These are phyloP conservation scores for Caenorhabditis tropicalis DNA, from an alignment of 1,140 invertebrate genomes.

Conservation along the genomic window DNA sequence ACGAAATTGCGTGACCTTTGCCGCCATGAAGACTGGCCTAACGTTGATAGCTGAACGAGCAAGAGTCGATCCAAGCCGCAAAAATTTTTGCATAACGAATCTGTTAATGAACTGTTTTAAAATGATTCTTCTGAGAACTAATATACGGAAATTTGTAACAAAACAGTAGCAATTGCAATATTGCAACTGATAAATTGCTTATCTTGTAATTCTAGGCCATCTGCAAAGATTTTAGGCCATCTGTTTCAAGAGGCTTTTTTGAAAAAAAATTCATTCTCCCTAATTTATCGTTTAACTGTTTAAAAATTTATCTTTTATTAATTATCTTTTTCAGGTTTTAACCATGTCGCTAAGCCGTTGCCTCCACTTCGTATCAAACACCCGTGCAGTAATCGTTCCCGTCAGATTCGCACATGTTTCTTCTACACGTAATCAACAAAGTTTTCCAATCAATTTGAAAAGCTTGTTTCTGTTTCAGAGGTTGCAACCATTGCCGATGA, in stretches of 20 bases:
- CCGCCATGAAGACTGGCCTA: background rate
- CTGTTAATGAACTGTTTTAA: background rate
- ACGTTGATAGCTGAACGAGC: background rate
- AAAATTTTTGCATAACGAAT: background rate
- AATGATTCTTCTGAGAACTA: too few relatives aligned
- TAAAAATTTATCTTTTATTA: background rate
- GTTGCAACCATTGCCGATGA: too few relatives aligned
- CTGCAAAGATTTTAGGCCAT: background rate
- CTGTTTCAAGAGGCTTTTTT: too few relatives aligned
- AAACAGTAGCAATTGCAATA: too few relatives aligned
- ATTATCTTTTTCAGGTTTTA: too few relatives aligned
- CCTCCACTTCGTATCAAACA: background rate
- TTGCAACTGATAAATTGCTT: too few relatives aligned
- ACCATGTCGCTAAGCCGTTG: slow-evolving; percentile 5
- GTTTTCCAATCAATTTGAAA: too few relatives aligned
- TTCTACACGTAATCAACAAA: too few relatives aligned
- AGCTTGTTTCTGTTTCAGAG: too few relatives aligned
- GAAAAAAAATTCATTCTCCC: too few relatives aligned
- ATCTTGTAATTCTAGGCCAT: background rate
- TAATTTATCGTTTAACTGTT: background rate
- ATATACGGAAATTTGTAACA: too few relatives aligned
- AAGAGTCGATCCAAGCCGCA: background rate
- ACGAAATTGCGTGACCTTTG: background rate
- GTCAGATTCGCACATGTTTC: too few relatives aligned
- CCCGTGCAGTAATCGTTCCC: background rate